Evolutionary conservation across 2,797 vertebrate species (phyloP), one percentile per base, ranked within the genome.

Genomic region (Amphiprion clarkii): DNA sequence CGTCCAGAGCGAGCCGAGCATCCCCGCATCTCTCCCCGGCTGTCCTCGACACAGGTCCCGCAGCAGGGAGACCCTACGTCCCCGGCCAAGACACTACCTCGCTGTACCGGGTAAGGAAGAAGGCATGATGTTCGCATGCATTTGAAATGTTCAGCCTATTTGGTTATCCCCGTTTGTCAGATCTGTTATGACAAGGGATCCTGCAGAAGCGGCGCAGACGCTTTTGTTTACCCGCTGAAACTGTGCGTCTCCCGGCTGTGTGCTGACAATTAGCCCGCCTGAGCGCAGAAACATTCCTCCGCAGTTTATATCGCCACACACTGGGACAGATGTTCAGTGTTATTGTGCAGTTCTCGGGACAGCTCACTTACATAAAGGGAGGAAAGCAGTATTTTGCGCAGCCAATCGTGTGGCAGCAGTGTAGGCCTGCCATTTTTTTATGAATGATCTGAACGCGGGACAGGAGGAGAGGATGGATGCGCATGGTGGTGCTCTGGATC

Each of bases 391-490:
- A 51, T 39, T 39, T 21, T 40, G 54, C 39, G 4, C 51, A 71
- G 70, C 67, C 80, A 74, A 59, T 61, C 42, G 65, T 53, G 53
- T 14, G 62, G 60, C 0, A 68, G 60, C 55, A 27, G 40, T 10
- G 31, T n/a, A 2, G 65, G 74, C 51, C 83, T 80, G 77, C 64
- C 57, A 71, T 82, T 70, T 78, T 42, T 88, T 86, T 85, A 85
- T 91, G 88, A 92, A 90, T 92, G 89, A 69, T 86, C 68, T 61
- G 3, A 63, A 77, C 63, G 39, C 69, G 81, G 84, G 88, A 81
- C 81, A 56, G n/a, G 68, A 63, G 53, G 42, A 10, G 27, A 67
- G 79, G 70, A 83, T 44, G 78, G 67, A 85, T 64, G 74, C 56
- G 70, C 55, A 52, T 46, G 78, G 80, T 36, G 65, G 55, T 61